A percentile compares a stretch with the other conserved stretches of the same genome.
phyloP scores from a whole-genome alignment of 1,140 invertebrate species.

The Calephelis nemesis region DNA sequence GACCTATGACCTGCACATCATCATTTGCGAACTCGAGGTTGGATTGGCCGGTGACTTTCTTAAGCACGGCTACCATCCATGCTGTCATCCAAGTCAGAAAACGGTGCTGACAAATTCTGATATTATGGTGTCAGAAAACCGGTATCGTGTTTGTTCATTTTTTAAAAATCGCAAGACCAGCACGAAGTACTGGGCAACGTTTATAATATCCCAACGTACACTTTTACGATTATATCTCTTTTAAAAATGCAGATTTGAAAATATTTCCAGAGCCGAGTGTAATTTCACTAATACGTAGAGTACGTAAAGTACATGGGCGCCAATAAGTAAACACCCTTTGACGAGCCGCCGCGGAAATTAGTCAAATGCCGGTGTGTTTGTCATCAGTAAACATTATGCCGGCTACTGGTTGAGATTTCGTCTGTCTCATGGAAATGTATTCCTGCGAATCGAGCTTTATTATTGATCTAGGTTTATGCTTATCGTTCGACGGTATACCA shows the following conservation, averaged over 20 bases:
- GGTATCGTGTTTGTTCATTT: too few relatives aligned
- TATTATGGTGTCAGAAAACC: too few relatives aligned
- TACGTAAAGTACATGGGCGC: slow-evolving; percentile 34
- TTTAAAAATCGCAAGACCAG: too few relatives aligned
- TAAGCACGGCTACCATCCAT: too few relatives aligned
- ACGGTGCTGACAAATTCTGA: too few relatives aligned
- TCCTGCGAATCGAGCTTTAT: background rate
- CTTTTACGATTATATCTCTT: background rate
- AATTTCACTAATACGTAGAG: slow-evolving; percentile 17
- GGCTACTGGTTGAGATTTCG: slow-evolving; percentile 28
- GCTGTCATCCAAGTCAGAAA: too few relatives aligned
- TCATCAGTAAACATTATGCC: slow-evolving; percentile 25
- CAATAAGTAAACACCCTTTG: slow-evolving; percentile 35
- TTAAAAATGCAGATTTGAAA: slow-evolving; percentile 17
- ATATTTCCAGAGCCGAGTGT: slow-evolving; percentile 14
- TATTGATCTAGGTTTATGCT: too few relatives aligned
- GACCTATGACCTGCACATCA: too few relatives aligned
- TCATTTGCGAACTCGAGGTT: too few relatives aligned
- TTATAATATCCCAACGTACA: too few relatives aligned
- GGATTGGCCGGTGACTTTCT: too few relatives aligned
- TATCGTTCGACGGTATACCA: background rate
- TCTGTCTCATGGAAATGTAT: background rate
- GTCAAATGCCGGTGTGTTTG: slow-evolving; percentile 34
- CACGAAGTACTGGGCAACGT: too few relatives aligned
- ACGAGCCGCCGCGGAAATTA: slow-evolving; percentile 34